Evolutionary conservation across 2,797 vertebrate genomes (phyloP), one percentile per base, ranked within the genome.

Genomic region (Syngnathus acus): DNA sequence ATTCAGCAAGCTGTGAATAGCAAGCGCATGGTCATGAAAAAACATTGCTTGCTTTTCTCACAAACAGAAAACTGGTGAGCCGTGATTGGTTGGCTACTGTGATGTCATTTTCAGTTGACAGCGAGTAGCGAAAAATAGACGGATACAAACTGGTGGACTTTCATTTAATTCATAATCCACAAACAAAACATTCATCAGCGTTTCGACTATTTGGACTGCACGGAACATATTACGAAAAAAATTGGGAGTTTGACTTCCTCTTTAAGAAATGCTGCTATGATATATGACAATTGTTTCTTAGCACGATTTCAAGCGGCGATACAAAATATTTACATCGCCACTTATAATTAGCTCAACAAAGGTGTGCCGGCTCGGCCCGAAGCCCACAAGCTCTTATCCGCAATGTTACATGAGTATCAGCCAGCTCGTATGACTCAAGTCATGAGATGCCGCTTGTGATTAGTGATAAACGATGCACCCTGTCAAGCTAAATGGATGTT

Each of bases 321-420:
- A 62, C 48, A 50, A n/a, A 50, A 8, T 48, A 64, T 57, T 67
- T 61, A 42, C 62, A 57, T 61, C 37, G 39, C 26, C 50, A 51
- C 62, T 53, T 50, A 69, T 74, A 67, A 82, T 79, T 65, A 78
- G 60, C 75, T 76, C 54, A 61, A 76, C 65, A 85, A 82, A 81
- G 79, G 66, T 71, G 75, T 70, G 21, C 66, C 76, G 81, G 72
- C 75, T 73, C 67, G 54, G 58, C 54, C 39, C 64, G 58, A 65
- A 77, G 68, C 68, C 73, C 71, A 71, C 79, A 73, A 73, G 71
- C 71, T 57, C 72, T 72, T 72, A 81, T 77, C 76, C 71, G 78
- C 72, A 82, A 80, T 85, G 82, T 86, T 87, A 81, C 84, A 79
- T 78, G 65, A 79, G 75, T 65, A 62, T 55, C 17, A 11, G 66